Conservation (phyloP, 2,888 invertebrate genomes). For the Holacanthella duospinosa region DNA sequence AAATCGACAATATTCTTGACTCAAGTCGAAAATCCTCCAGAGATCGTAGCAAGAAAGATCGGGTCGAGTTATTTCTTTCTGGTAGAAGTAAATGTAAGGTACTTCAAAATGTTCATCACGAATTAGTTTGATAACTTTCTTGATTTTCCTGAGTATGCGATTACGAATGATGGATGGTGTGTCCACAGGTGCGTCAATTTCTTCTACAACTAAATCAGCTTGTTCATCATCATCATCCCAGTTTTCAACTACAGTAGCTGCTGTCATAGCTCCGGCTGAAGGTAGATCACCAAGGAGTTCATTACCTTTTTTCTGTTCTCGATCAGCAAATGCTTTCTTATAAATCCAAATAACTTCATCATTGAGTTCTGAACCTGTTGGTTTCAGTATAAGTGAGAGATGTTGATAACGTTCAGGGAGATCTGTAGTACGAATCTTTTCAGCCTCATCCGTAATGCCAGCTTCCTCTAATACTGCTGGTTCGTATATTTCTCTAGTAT, state of each 20-base stretch:
- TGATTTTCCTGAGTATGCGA: background rate
- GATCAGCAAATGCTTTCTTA: background rate
- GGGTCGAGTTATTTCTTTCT: background rate
- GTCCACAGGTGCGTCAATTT: background rate
- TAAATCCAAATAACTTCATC: background rate
- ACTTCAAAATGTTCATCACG: background rate
- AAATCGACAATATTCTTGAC: background rate
- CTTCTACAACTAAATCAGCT: background rate
- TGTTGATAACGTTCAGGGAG: slow-evolving; percentile 5
- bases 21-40: slow-evolving; percentile 3
- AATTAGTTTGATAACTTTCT: background rate
- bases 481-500: slow-evolving; percentile 1
- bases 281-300: background rate
- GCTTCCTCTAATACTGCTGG: background rate
- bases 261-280: background rate
- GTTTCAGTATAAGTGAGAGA: too few relatives aligned
- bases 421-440: background rate
- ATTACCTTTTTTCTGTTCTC: background rate
- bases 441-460: background rate
- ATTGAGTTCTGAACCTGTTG: background rate
- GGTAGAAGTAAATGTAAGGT: slow-evolving; percentile 2
- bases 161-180: background rate
- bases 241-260: background rate
- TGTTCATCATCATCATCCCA: background rate
- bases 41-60: background rate